Base-by-base conservation (phyloP, 2,797 vertebrate species). In the Zenarchopterus dispar region DNA sequence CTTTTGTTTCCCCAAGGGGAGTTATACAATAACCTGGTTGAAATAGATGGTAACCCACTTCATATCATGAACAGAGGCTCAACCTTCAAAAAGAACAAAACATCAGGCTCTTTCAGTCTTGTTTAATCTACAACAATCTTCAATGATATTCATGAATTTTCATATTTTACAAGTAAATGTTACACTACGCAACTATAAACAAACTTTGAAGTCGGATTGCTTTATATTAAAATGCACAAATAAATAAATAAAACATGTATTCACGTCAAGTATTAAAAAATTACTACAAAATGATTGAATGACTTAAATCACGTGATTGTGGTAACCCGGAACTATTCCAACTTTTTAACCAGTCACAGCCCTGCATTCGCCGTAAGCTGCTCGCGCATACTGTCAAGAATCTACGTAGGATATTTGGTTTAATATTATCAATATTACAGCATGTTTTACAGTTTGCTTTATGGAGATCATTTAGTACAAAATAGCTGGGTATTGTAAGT, bases 381-480 rank as follows among this genome's bases (percentile, higher is more conserved):
- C 33, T 87, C 73, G 70, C 73, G 56, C 70, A 86, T 67, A 90
- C 81, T 91, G 89, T 89, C 91, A 93, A 92, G 92, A 93, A 90
- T 71, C 67, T 70, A 49, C 67, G 69, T 56, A 67, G 33, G 36
- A 46, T 53, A 59, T 56, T 80, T 75, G 71, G 48, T 4, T 13
- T 16, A 66, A 19, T 63, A 70, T 67, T 54, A 56, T 44, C 26
- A 22, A 26, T 22, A 57, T 57, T 39, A 1, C 24, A 39, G 7
- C 2, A 2, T 4, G 4, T 28, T 62, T 7, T 43, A 33, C 5
- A 36, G 4, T 13, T 15, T 18, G 2, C 16, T 24, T 17, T 0
- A 0, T 17, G 8, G 1, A 41, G 6, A 8, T 8, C 3, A 19
- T 5, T n/a, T 33, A n/a, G 33, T 11, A 1, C 11, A 2, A 41